Evolutionary conservation across 2,113 vertebrate genomes (phyloP).

Genomic region (Aspiorhynchus laticeps): DNA sequence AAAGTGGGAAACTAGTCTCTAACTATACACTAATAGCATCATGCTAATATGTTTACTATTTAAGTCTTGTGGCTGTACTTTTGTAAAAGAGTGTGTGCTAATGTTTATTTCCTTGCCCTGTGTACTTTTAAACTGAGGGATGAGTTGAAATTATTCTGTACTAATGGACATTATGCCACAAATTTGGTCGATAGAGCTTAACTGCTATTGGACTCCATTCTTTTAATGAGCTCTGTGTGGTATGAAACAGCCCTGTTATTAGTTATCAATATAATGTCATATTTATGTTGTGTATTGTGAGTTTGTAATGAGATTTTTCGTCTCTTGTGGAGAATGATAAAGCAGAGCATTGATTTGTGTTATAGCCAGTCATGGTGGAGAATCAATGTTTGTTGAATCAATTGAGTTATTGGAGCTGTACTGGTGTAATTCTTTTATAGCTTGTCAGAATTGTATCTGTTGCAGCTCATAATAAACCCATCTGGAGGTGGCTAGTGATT

Average conservation of each 20-base stretch:
- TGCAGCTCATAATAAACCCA: not conserved
- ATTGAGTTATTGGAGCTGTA: slow-evolving; percentile 7
- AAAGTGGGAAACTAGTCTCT: not conserved
- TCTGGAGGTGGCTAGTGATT: not conserved
- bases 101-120: not conserved
- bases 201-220: not conserved
- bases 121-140: not conserved
- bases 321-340: not conserved
- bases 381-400: slow-evolving; percentile 24
- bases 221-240: not conserved
- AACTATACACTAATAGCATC: not conserved
- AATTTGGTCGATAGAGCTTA: not conserved
- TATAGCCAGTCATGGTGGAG: not conserved
- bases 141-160: not conserved
- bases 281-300: not conserved
- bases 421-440: not conserved
- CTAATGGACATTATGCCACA: not conserved
- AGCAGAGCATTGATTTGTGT: slow-evolving; percentile 14
- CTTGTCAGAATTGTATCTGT: not conserved
- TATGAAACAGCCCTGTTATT: slow-evolving; percentile 5
- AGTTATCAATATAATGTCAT: not conserved
- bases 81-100: not conserved
- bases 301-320: slow-evolving; percentile 6
- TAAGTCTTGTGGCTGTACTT: not conserved
- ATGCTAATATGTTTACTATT: not conserved